phyloP scores from a whole-genome alignment of 2,797 vertebrate species.

The Micropoecilia bifurca region DNA sequence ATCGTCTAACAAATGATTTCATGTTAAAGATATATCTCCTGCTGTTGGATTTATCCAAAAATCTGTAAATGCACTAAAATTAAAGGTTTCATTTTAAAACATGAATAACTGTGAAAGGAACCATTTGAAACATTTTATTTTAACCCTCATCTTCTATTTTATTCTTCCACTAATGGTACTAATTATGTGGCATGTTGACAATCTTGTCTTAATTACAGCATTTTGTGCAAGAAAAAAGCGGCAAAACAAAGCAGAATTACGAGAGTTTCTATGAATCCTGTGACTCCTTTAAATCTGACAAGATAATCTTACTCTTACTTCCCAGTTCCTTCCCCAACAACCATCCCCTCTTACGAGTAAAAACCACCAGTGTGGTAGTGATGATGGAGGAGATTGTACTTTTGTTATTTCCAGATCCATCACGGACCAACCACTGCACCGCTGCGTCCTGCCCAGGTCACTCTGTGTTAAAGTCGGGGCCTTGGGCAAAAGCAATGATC shows the following conservation, averaged over 20 bases:
- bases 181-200: not conserved
- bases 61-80: not conserved
- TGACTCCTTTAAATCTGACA: not conserved
- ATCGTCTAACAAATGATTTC: not conserved
- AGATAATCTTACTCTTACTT: not conserved
- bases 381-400: constrained; percentile 31
- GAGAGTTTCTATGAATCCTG: not conserved
- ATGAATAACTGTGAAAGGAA: not conserved
- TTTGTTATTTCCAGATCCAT: constrained; percentile 49
- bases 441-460: constrained; percentile 52
- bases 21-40: not conserved
- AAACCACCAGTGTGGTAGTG: constrained; percentile 1
- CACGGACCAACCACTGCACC: constrained; percentile 31
- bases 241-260: not conserved
- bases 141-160: not conserved
- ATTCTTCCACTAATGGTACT: not conserved
- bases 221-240: not conserved
- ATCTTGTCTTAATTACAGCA: not conserved
- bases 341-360: not conserved
- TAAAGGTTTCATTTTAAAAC: not conserved
- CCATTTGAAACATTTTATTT: not conserved
- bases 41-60: not conserved
- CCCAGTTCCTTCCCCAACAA: not conserved
- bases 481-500: constrained; percentile 68
- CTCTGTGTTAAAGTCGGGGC: constrained; percentile 62